Percentiles rank a stretch among this genome's conserved stretches.
Evolutionary conservation across 2,113 vertebrate genomes (phyloP).

Genomic region (Indicator maculatus): DNA sequence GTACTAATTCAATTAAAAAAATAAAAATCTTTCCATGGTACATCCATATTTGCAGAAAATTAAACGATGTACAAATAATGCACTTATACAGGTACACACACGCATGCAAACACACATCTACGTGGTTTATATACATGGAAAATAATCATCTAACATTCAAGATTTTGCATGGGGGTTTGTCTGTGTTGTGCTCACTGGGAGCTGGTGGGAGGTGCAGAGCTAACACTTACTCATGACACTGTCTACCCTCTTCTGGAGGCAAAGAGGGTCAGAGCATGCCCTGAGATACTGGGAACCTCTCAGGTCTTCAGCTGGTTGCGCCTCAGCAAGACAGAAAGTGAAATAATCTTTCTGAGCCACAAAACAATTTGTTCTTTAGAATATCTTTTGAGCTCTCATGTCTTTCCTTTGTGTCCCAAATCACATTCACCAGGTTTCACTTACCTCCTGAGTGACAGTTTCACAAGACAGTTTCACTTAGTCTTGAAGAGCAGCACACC

Average conservation of each 20-base stretch:
- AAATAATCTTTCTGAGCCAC: background rate
- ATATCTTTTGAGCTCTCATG: background rate
- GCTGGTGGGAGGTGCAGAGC: background rate
- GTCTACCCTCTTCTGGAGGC: background rate
- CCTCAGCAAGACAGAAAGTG: background rate
- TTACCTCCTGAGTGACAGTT: conserved; percentile 25
- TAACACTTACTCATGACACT: background rate
- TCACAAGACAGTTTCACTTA: background rate
- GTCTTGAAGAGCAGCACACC: background rate
- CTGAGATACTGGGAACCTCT: background rate
- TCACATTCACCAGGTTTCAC: background rate
- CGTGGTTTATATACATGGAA: background rate
- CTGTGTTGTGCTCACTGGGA: background rate
- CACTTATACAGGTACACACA: background rate
- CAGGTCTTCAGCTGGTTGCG: background rate
- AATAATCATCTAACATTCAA: background rate
- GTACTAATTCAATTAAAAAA: background rate
- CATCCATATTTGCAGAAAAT: background rate
- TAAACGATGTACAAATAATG: background rate
- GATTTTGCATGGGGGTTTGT: background rate
- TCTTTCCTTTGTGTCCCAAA: conserved; percentile 44
- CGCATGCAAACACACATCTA: background rate
- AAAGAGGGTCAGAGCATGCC: background rate
- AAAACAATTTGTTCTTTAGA: background rate
- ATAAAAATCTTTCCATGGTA: background rate